phyloP scores from a whole-genome alignment of 2,888 invertebrate genomes.

The Agonopterix subpropinquella region DNA sequence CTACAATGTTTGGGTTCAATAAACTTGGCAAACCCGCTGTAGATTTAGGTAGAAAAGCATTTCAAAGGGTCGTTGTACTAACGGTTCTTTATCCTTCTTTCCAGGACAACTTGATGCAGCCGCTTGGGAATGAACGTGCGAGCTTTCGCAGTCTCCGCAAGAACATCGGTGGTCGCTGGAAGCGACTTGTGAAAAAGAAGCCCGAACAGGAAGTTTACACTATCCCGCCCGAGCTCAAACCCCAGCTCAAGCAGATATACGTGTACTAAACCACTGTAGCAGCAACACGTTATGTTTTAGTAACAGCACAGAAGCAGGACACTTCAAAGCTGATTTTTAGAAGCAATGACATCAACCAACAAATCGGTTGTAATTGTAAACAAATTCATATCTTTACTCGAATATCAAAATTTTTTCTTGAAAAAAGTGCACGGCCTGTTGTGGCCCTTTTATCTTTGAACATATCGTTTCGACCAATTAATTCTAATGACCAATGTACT shows the following conservation, averaged over 20 bases:
- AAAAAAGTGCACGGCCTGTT: constrained; percentile 45
- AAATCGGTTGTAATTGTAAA: constrained; percentile 53
- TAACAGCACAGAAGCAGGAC: constrained; percentile 58
- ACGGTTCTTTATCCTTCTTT: constrained; percentile 55
- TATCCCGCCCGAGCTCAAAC: constrained; percentile 90
- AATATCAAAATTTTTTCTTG: constrained; percentile 53
- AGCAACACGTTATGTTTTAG: constrained; percentile 17
- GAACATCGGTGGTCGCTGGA: constrained; percentile 90
- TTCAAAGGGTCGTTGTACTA: constrained; percentile 13
- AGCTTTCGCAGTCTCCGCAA: constrained; percentile 90
- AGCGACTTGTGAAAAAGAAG: constrained; percentile 89
- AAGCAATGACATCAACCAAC: constrained; percentile 48
- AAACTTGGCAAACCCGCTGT: constrained; percentile 25
- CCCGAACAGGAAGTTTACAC: constrained; percentile 87
- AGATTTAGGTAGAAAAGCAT: not conserved
- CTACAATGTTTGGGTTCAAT: constrained; percentile 35
- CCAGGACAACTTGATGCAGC: constrained; percentile 87
- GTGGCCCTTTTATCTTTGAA: constrained; percentile 49
- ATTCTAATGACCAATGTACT: constrained; percentile 57
- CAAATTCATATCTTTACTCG: constrained; percentile 57
- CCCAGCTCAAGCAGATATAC: constrained; percentile 91
- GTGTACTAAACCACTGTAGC: constrained; percentile 79
- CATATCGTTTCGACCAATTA: constrained; percentile 73
- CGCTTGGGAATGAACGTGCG: constrained; percentile 80
- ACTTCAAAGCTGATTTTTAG: constrained; percentile 43